phyloP scores from a whole-genome alignment of 2,113 vertebrate species.

The Thalassoma bifasciatum region DNA sequence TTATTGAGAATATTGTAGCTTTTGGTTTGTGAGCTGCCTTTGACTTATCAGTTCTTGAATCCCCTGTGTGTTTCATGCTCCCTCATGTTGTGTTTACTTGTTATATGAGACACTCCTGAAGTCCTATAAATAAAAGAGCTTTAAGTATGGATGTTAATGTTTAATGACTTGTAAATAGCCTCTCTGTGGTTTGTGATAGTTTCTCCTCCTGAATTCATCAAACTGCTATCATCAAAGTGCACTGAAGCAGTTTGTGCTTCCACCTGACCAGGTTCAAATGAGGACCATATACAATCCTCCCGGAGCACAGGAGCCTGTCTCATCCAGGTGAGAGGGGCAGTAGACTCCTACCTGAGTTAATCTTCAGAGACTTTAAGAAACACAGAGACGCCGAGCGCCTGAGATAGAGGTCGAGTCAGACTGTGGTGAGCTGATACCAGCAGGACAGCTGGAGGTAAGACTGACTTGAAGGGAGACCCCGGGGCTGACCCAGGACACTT shows the following conservation, averaged over 20 bases:
- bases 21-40: neutral
- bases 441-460: slow-evolving; percentile 42
- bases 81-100: neutral
- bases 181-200: neutral
- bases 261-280: slow-evolving; percentile 11
- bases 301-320: slow-evolving; percentile 15
- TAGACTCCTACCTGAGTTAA: neutral
- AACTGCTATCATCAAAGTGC: neutral
- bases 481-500: neutral
- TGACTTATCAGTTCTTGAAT: neutral
- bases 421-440: slow-evolving; percentile 13
- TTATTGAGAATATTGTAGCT: neutral
- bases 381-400: neutral
- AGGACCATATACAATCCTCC: slow-evolving; percentile 4
- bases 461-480: slow-evolving; percentile 37
- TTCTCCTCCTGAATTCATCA: neutral
- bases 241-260: slow-evolving; percentile 7
- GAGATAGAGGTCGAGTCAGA: slow-evolving; percentile 28
- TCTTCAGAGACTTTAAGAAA: slow-evolving; percentile 26
- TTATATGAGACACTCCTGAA: neutral
- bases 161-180: neutral
- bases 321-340: slow-evolving; percentile 19
- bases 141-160: neutral
- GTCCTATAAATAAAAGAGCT: neutral
- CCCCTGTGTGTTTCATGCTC: neutral